Base-by-base conservation (phyloP, 2,113 vertebrate genomes). In the Alligator sinensis region DNA sequence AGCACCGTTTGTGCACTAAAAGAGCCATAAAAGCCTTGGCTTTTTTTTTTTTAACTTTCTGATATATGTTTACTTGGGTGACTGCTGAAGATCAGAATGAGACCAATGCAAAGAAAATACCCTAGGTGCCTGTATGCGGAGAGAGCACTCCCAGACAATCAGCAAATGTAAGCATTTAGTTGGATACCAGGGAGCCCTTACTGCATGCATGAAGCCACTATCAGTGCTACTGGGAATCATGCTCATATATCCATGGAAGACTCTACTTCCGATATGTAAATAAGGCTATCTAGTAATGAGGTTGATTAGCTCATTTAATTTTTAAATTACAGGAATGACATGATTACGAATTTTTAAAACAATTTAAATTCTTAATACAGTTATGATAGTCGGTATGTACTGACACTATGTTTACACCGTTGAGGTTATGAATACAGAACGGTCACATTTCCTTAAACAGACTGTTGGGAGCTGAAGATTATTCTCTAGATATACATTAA, bases 1-100 rank as follows among this genome's bases (percentile, higher is more conserved):
- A 82, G 76, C 84, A 95, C 78, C 84, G 85, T 91, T 84, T 80
- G 76, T 68, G 66, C 62, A 62, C 76, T 89, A 92, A 94, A 63
- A 79, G 76, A 95, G 95, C 80, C 24, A 86, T 87, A 91, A 85
- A 80, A 92, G 62, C 8, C 47, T 47, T 47, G 86, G 92, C 19
- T 57, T 74, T 93, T 87, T 86, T 55, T 27, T 13, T 62, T 24
- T 25, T 38, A 74, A 38, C 18, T 91, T 90, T 68, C 11, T 72
- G 38, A 17, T 90, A 83, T 63, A 58, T 72, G 19, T 72, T 82
- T 87, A 62, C 82, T 89, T 92, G 66, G 68, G 11, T 72, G 68
- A 21, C 19, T 72, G 68, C 68, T 72, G 68, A 30, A 47, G 47
- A 47, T 47, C 47, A 47, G 47, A 47, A 47, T 47, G 47, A 47